Conservation (phyloP, 2,888 invertebrate species). For the Onthophagus sagittarius region DNA sequence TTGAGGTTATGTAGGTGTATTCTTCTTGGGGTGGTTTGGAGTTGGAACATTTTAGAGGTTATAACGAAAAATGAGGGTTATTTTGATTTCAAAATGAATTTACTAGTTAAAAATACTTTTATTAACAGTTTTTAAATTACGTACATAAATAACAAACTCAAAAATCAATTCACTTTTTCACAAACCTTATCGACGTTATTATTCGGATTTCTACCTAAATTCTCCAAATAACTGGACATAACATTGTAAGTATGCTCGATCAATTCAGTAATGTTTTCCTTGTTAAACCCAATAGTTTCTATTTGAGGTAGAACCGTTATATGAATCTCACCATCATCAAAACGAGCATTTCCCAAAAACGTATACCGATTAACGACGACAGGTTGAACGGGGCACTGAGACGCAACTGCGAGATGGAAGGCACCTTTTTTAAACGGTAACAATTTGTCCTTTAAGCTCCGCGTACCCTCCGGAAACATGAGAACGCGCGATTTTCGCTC, state of each 20-base stretch:
- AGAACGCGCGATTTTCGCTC: slow-evolving; percentile 70
- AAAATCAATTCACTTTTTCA: slow-evolving; percentile 27
- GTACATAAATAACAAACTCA: not conserved
- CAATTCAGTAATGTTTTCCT: slow-evolving; percentile 60
- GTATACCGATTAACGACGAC: slow-evolving; percentile 83
- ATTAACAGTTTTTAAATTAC: too few species aligned
- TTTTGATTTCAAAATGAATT: too few species aligned
- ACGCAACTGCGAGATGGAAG: slow-evolving; percentile 86
- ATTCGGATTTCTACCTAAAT: slow-evolving; percentile 43
- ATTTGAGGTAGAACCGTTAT: slow-evolving; percentile 72
- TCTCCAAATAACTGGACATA: slow-evolving; percentile 64
- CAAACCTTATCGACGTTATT: slow-evolving; percentile 30
- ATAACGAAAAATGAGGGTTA: too few species aligned
- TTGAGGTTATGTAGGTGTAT: too few species aligned
- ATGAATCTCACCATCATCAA: slow-evolving; percentile 65
- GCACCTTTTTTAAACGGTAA: slow-evolving; percentile 94
- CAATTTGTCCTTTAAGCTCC: slow-evolving; percentile 71
- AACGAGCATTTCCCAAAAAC: slow-evolving; percentile 57
- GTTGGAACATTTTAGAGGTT: too few species aligned
- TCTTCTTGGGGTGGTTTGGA: too few species aligned
- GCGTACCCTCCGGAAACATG: slow-evolving; percentile 91
- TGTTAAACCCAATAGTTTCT: slow-evolving; percentile 59
- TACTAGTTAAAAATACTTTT: too few species aligned
- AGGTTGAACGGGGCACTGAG: slow-evolving; percentile 82
- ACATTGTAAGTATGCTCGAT: slow-evolving; percentile 62